Base-by-base conservation (phyloP, 2,797 vertebrate species). In the Cynopterus sphinx region DNA sequence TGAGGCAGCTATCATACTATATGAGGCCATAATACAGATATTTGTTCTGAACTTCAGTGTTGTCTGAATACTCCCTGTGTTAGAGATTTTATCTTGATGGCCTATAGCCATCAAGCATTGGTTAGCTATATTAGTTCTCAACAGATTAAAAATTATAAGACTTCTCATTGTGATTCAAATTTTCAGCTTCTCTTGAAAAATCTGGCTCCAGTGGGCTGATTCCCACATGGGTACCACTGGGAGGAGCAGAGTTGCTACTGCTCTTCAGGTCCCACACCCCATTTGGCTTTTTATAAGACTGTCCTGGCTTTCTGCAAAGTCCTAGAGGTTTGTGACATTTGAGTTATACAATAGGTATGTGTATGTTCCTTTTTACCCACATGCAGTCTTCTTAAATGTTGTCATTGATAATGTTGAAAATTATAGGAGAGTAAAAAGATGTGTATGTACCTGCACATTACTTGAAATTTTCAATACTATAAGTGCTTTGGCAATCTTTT, bases 1-100 rank as follows among this genome's bases (percentile, higher is more conserved):
- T 55, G 83, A 87, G 65, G 63, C 43, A 68, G n/a, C 9, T 71
- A 26, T 78, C 21, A 53, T 5, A 74, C 15, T 84, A 7, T 43
- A 68, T 43, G 55, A 96, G 41, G 31, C 24, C 55, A 0, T 43
- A 43, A 41, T 71, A 31, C 51, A 33, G 63, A 59, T 82, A 92
- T 59, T 97, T 94, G 53, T 77, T 91, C 90, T 31, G 57, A 68
- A 74, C 22, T 88, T 93, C 17, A 43, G 10, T 49, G 8, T 90
- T 82, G 63, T 61, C 57, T 49, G 15, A 68, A 85, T 61, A 63
- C 6, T 91, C 8, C 13, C 6, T 51, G 17, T 83, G 71, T 67
- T 86, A 61, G 24, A 92, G 77, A 49, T 73, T 92, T 94, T 71
- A 59, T 85, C 51, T 61, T 88, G 55, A 57, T 83, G n/a, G n/a